Conservation (phyloP, 2,113 vertebrate genomes). For the Pitta sordida region DNA sequence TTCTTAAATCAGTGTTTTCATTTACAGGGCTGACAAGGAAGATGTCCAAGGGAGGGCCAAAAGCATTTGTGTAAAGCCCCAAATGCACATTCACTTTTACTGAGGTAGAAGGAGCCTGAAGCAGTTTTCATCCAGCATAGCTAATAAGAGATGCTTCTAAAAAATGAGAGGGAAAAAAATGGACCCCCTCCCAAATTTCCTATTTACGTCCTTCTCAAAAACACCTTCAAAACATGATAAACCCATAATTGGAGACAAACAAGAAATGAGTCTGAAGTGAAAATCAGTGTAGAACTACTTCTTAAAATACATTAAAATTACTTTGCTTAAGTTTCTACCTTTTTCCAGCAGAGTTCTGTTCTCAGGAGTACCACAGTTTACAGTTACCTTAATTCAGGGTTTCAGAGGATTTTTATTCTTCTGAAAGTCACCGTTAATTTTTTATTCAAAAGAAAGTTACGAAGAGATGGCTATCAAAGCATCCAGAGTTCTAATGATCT, state of each 20-base stretch:
- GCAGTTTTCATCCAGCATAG: background rate
- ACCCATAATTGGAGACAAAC: background rate
- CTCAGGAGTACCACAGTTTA: background rate
- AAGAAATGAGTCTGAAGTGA: background rate
- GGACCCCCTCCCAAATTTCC: background rate
- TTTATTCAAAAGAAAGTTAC: background rate
- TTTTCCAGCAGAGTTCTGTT: background rate
- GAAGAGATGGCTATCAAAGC: conserved; percentile 20
- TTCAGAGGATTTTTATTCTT: background rate
- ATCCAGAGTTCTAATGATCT: background rate
- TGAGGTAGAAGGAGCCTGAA: background rate
- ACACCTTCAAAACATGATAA: background rate
- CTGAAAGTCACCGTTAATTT: background rate
- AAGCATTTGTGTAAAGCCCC: background rate
- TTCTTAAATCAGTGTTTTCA: background rate
- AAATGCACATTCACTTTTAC: background rate
- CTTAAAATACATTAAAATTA: background rate
- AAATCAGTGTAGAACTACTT: background rate
- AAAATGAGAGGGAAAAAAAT: background rate
- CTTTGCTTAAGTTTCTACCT: background rate
- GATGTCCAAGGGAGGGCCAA: background rate
- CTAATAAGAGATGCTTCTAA: background rate
- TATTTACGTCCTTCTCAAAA: background rate
- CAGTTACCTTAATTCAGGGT: background rate
- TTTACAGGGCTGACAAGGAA: background rate